These are phyloP conservation scores for Xenops minutus DNA, from an alignment of 2,797 vertebrate genomes.

Conservation along the genomic window DNA sequence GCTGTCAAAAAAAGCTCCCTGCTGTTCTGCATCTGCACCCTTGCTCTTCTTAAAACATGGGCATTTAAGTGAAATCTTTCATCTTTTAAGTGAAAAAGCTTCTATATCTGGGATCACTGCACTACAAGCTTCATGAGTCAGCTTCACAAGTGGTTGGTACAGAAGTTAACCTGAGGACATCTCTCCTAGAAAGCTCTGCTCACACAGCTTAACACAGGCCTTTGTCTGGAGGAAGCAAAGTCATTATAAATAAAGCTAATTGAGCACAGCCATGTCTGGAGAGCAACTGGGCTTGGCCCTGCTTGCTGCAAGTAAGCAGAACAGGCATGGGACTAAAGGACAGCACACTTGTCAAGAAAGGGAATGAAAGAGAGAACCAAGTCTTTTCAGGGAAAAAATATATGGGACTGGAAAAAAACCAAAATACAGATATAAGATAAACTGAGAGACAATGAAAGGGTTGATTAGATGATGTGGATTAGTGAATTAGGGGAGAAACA, in stretches of 20 bases:
- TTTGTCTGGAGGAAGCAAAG: fast-evolving
- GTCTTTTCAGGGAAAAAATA: background rate
- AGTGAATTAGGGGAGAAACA: background rate
- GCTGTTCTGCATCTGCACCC: slow-evolving; percentile 27
- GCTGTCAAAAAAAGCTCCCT: background rate
- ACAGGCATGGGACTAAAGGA: background rate
- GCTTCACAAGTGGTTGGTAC: fast-evolving
- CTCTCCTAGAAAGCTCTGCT: background rate
- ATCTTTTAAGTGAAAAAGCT: background rate
- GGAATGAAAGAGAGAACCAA: background rate
- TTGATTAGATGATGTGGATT: background rate
- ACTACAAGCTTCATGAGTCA: background rate
- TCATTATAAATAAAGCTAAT: fast-evolving
- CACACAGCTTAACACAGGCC: background rate
- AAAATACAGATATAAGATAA: background rate
- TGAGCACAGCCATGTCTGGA: fast-evolving
- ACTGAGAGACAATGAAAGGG: background rate
- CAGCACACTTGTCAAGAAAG: too few species aligned
- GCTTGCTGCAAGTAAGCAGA: background rate
- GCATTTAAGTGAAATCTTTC: background rate
- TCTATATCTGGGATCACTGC: background rate
- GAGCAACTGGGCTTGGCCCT: background rate
- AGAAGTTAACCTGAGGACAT: fast-evolving
- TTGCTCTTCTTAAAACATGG: background rate
- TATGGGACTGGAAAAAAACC: background rate